Evolutionary conservation across 64 coral and sea anemone species (phyloP).

Genomic region (Astreopora myriophthalma): DNA sequence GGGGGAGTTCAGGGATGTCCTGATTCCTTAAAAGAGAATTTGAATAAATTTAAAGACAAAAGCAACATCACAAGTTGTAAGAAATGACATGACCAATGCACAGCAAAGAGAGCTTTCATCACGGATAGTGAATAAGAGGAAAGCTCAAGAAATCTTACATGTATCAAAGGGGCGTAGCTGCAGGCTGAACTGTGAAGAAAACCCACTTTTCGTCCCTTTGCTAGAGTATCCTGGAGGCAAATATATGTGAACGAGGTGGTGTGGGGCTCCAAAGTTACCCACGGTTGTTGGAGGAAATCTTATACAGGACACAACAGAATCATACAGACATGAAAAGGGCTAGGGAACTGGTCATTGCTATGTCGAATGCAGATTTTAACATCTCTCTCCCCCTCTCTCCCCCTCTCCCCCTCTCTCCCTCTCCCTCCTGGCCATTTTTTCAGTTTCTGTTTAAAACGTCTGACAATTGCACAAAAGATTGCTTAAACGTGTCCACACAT

Average conservation of each 20-base stretch:
- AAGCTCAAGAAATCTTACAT: slow-evolving; percentile 7
- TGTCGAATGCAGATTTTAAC: slow-evolving; percentile 36
- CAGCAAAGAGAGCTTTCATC: neutral
- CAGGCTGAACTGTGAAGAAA: slow-evolving; percentile 11
- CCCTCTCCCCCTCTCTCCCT: no score
- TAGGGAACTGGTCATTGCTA: slow-evolving; percentile 53
- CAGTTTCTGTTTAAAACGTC: no score
- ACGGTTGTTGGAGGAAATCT: slow-evolving; percentile 6
- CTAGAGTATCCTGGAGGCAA: neutral
- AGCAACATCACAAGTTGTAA: neutral
- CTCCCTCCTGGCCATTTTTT: no score
- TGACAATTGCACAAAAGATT: no score
- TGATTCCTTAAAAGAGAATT: neutral
- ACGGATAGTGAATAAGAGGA: neutral
- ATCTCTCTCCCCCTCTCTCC: no score
- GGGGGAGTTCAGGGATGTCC: neutral
- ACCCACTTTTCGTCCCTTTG: neutral
- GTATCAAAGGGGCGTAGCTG: neutral
- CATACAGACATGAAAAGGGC: slow-evolving; percentile 37
- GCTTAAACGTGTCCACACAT: no score
- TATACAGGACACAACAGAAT: slow-evolving; percentile 37
- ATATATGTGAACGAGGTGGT: neutral
- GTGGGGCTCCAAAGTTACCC: slow-evolving; percentile 11
- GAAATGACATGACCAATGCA: slow-evolving; percentile 18
- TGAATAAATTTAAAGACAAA: neutral